phyloP scores from a whole-genome alignment of 2,797 vertebrate species.

The Myotis myotis region DNA sequence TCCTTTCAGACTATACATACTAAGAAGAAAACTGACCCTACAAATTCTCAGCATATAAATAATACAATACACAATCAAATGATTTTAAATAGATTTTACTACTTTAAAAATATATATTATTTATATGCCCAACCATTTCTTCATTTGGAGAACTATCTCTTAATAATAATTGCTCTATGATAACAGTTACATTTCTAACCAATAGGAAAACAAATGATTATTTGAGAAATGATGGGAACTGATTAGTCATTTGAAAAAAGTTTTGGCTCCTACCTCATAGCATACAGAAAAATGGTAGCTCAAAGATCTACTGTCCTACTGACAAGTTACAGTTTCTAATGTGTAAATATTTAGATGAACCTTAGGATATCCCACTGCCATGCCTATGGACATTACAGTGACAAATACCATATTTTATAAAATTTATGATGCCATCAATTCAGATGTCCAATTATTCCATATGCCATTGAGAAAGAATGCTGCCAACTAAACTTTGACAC shows the following conservation, averaged over 20 bases:
- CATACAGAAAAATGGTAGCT: constrained; percentile 4
- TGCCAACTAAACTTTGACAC: neutral
- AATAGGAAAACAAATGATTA: neutral
- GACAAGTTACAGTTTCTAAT: neutral
- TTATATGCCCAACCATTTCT: neutral
- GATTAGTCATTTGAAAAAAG: neutral
- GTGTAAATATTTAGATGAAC: neutral
- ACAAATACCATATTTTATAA: neutral
- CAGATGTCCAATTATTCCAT: neutral
- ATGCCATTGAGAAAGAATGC: constrained; percentile 1
- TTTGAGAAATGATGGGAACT: neutral
- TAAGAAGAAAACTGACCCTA: neutral
- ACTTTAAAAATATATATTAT: constrained; percentile 2
- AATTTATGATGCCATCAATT: neutral
- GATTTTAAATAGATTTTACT: constrained; percentile 20
- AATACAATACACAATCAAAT: constrained; percentile 16
- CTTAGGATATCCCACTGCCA: neutral
- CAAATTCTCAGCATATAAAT: constrained; percentile 26
- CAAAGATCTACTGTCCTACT: neutral
- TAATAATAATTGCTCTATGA: constrained; percentile 29
- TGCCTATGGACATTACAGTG: neutral
- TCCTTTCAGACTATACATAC: neutral
- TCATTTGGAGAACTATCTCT: constrained; percentile 1
- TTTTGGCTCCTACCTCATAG: neutral
- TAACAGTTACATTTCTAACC: neutral